A percentile compares a stretch with the other conserved stretches of the same genome.
Evolutionary conservation across 1,140 invertebrate species (phyloP).

Genomic region (Drosophila pseudoobscura): DNA sequence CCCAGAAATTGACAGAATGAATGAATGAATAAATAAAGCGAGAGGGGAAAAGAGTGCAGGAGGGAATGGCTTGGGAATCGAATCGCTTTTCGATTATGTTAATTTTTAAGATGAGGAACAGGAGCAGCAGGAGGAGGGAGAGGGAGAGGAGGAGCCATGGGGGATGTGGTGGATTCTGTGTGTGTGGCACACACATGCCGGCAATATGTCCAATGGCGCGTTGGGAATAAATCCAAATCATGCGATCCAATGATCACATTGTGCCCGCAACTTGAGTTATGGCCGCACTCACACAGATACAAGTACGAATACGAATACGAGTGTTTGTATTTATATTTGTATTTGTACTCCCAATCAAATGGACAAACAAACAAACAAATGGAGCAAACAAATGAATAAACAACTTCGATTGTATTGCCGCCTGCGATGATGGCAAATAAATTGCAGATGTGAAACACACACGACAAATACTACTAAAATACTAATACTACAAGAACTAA

Average conservation of each 20-base stretch:
- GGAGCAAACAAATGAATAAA: conserved; percentile 40
- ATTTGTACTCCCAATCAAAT: not conserved
- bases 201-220: conserved; percentile 79
- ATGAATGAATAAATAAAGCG: conserved; percentile 48
- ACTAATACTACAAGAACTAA: too few relatives aligned
- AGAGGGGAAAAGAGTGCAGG: conserved; percentile 40
- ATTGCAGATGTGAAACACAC: conserved; percentile 64
- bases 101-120: conserved; percentile 55
- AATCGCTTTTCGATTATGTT: conserved; percentile 80
- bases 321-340: too few relatives aligned
- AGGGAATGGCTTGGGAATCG: conserved; percentile 6
- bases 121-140: conserved; percentile 2
- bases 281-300: conserved; percentile 40
- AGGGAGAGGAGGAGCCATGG: conserved; percentile 9
- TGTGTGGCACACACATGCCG: conserved; percentile 71
- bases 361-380: conserved; percentile 20
- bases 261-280: conserved; percentile 76
- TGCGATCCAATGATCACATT: conserved; percentile 81
- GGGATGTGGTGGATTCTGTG: conserved; percentile 41
- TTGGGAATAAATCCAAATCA: conserved; percentile 80
- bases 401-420: conserved; percentile 43
- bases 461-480: conserved; percentile 45
- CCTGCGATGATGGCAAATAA: conserved; percentile 59
- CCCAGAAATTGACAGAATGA: conserved; percentile 65
- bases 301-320: not conserved